Evolutionary conservation across 2,797 vertebrate species (phyloP).

Genomic region (Diceros bicornis): DNA sequence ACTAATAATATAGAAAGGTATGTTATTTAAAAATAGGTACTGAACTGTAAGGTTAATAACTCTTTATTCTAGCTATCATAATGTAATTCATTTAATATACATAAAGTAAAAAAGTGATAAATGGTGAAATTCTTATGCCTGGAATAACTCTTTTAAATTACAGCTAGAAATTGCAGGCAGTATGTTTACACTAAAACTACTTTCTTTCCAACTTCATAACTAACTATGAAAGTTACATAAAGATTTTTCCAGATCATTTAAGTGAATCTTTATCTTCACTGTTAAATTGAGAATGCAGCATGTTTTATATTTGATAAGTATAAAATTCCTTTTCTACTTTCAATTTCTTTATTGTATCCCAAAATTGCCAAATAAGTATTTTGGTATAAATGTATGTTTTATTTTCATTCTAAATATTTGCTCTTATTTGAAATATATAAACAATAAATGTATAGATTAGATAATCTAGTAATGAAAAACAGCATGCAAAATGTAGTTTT

Average conservation of each 20-base stretch:
- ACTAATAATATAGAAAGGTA: background rate
- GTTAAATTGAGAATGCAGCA: background rate
- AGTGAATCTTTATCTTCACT: conserved; percentile 12
- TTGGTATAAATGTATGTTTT: background rate
- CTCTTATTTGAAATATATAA: conserved; percentile 35
- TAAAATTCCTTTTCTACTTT: background rate
- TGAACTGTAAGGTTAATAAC: background rate
- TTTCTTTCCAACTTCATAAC: background rate
- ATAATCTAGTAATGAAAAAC: background rate
- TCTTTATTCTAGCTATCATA: background rate
- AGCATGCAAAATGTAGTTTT: background rate
- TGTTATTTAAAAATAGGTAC: conserved; percentile 28
- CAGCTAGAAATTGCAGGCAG: background rate
- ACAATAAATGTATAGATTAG: background rate
- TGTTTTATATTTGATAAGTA: conserved; percentile 23
- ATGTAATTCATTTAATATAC: background rate
- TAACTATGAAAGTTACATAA: background rate
- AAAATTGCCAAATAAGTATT: background rate
- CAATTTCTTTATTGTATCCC: background rate
- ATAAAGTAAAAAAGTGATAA: conserved; percentile 29
- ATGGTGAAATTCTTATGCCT: background rate
- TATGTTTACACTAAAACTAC: background rate
- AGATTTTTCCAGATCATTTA: background rate
- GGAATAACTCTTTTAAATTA: conserved; percentile 39
- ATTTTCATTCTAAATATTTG: conserved; percentile 23